These are phyloP conservation scores for Eumaeus atala DNA, from an alignment of 1,140 invertebrate species.

Conservation along the genomic window DNA sequence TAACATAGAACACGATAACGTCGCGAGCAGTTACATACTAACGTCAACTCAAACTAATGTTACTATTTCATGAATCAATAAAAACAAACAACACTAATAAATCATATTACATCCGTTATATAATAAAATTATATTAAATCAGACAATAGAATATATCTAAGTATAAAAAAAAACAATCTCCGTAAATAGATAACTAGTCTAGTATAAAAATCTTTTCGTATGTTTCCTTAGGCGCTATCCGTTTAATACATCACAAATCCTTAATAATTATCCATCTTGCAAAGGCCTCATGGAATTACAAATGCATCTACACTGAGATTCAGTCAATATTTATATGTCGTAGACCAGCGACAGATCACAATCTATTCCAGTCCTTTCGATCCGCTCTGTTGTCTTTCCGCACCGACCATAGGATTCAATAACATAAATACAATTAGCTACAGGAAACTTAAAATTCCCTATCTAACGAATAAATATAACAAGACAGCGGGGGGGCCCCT, in stretches of 20 bases:
- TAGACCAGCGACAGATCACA: constrained; percentile 74
- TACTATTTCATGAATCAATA: constrained; percentile 70
- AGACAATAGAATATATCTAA: constrained; percentile 76
- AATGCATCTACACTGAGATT: constrained; percentile 75
- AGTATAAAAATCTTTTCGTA: constrained; percentile 76
- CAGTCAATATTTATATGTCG: constrained; percentile 74
- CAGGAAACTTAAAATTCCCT: constrained; percentile 72
- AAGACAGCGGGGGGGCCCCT: constrained; percentile 50
- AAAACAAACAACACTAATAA: constrained; percentile 77
- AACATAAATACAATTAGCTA: constrained; percentile 71
- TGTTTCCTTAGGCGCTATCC: constrained; percentile 76
- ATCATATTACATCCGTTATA: constrained; percentile 69
- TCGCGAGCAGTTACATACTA: constrained; percentile 36
- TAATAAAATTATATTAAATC: constrained; percentile 75
- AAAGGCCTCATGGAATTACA: constrained; percentile 75
- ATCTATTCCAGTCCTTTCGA: constrained; percentile 69
- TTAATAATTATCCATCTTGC: constrained; percentile 74
- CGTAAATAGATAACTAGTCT: constrained; percentile 75
- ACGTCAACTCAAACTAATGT: constrained; percentile 55
- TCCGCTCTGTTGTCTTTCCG: constrained; percentile 57
- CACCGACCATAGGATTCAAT: constrained; percentile 60
- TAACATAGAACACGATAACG: constrained; percentile 66
- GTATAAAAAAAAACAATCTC: constrained; percentile 75
- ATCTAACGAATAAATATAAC: constrained; percentile 73
- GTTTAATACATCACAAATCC: constrained; percentile 74